phyloP scores from a whole-genome alignment of 2,113 vertebrate genomes.

The Trogon melanurus region DNA sequence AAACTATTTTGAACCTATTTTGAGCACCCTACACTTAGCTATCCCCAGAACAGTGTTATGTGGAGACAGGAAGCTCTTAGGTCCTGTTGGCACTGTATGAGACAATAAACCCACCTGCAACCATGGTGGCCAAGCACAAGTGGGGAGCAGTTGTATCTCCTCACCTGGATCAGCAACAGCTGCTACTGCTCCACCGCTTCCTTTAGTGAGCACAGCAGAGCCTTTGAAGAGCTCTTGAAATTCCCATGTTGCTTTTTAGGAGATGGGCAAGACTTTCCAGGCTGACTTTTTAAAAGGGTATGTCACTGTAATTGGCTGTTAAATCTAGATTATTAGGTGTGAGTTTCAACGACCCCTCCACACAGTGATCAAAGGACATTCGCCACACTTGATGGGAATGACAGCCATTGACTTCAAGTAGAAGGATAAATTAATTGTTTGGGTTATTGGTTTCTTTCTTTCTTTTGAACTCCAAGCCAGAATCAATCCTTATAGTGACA shows the following conservation, averaged over 20 bases:
- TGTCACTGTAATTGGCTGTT: not conserved
- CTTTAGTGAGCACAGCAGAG: not conserved
- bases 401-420: not conserved
- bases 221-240: not conserved
- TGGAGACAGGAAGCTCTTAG: not conserved
- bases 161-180: not conserved
- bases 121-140: not conserved
- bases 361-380: not conserved
- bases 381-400: not conserved
- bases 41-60: not conserved
- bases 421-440: not conserved
- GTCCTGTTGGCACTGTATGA: not conserved
- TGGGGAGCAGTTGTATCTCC: not conserved
- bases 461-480: not conserved
- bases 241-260: not conserved
- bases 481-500: conserved; percentile 7
- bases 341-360: not conserved
- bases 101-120: not conserved
- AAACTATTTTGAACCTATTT: not conserved
- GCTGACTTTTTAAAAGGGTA: not conserved
- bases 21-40: not conserved
- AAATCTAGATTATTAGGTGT: not conserved
- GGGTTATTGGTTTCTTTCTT: not conserved
- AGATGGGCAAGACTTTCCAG: not conserved
- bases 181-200: not conserved